Evolutionary conservation across 1,140 invertebrate genomes (phyloP), one percentile per base, ranked within the genome.

Genomic region (Zeugodacus cucurbitae): DNA sequence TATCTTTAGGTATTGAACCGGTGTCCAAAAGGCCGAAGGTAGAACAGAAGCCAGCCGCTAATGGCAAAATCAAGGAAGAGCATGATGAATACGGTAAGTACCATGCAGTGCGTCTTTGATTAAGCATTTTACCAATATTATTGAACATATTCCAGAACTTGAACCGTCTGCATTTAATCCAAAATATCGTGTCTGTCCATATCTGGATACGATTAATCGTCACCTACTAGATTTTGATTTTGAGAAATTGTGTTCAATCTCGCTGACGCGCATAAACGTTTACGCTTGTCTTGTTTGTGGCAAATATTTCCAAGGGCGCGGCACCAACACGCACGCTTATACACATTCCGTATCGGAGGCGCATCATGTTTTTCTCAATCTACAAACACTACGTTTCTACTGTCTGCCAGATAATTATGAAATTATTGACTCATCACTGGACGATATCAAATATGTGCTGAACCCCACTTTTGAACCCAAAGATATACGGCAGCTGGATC

Each of bases 271-370:
- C 92, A 99, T 99, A 87, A 99, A 99, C 95, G 99, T 99, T 34
- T 99, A 99, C 94, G 99, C 99, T n/a, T 99, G 99, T 93, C 95
- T 99, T 54, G 98, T 99, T 3, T 99, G 99, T 94, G 99, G 99
- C 32, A 99, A 99, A 94, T 99, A 99, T 94, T 99, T 99, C 93
- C 99, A 96, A 97, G 98, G 99, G 0, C 95, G 99, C 93, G 99
- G 99, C 3, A 98, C 97, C 8, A 99, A 99, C 91, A 99, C 99
- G 11, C 98, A 99, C 95, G 99, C 99, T 20, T 99, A 99, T 92
- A 99, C 98, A 11, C 99, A 99, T 94, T 99, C 98, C 89, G 98
- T 99, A 5, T 97, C 97, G 78, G 98, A 99, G 90, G 96, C 97
- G 89, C 99, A 99, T 94, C 98, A 99, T 95, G 99, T 99, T 2